Evolutionary conservation across 2,888 invertebrate species (phyloP).

Genomic region (Agonopterix heracliana): DNA sequence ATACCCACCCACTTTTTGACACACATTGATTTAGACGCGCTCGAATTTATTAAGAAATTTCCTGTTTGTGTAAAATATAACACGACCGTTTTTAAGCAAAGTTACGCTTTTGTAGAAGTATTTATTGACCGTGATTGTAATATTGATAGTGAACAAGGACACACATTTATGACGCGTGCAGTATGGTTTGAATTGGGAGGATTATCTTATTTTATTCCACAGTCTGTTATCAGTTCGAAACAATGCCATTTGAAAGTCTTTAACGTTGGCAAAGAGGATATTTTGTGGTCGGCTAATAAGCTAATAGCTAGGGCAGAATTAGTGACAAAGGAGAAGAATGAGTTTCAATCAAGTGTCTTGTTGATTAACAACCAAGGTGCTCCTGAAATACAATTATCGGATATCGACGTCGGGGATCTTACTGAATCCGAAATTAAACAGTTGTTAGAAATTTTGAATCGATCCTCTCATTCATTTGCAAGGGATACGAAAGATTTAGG

Average conservation of each 20-base stretch:
- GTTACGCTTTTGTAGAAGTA: background rate
- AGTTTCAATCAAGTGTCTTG: background rate
- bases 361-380: background rate
- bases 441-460: slow-evolving; percentile 5
- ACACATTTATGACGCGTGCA: background rate
- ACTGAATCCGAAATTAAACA: background rate
- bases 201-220: background rate
- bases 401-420: background rate
- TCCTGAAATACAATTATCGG: background rate
- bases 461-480: slow-evolving; percentile 3
- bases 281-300: background rate
- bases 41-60: too few species aligned
- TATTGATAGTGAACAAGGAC: background rate
- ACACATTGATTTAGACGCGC: too few species aligned
- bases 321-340: background rate
- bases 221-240: background rate
- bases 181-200: slow-evolving; percentile 1
- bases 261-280: background rate
- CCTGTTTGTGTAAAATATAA: too few species aligned
- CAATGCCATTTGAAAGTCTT: background rate
- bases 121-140: background rate
- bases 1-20: too few species aligned
- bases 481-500: slow-evolving; percentile 6
- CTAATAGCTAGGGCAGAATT: slow-evolving; percentile 1
- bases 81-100: too few species aligned